A percentile compares a stretch with the other conserved stretches of the same genome.
Evolutionary conservation across 2,113 vertebrate genomes (phyloP).

Genomic region (Indicator maculatus): DNA sequence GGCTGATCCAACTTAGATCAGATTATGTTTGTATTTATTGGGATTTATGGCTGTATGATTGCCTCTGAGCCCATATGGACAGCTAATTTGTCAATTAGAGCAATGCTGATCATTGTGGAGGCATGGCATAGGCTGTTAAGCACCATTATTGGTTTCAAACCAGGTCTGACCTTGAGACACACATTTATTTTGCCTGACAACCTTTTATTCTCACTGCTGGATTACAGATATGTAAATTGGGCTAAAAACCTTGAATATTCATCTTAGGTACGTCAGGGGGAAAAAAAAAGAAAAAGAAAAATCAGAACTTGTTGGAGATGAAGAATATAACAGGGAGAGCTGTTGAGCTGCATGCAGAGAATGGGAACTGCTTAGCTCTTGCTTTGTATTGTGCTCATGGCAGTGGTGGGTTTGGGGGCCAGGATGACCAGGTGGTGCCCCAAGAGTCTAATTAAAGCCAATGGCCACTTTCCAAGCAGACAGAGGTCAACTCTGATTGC

Average conservation of each 20-base stretch:
- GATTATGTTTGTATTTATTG: constrained; percentile 79
- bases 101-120: constrained; percentile 67
- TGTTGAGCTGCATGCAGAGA: constrained; percentile 11
- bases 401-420: background rate
- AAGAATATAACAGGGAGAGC: constrained; percentile 34
- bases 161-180: constrained; percentile 74
- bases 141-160: constrained; percentile 70
- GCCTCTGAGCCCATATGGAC: constrained; percentile 75
- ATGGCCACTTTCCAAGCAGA: background rate
- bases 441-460: constrained; percentile 20
- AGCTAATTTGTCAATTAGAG: constrained; percentile 78
- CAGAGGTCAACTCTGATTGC: background rate
- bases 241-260: constrained; percentile 69
- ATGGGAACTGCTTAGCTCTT: background rate
- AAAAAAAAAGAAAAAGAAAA: background rate
- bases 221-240: constrained; percentile 74
- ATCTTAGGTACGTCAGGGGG: constrained; percentile 31
- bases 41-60: constrained; percentile 76
- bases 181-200: constrained; percentile 75
- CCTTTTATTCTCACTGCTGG: constrained; percentile 68
- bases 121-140: constrained; percentile 64
- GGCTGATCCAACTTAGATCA: constrained; percentile 77
- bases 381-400: background rate
- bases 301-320: constrained; percentile 30
- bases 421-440: background rate